Percentiles rank a stretch among this genome's conserved stretches.
Conservation (phyloP, 2,113 vertebrate species). For the Apaloderma vittatum region DNA sequence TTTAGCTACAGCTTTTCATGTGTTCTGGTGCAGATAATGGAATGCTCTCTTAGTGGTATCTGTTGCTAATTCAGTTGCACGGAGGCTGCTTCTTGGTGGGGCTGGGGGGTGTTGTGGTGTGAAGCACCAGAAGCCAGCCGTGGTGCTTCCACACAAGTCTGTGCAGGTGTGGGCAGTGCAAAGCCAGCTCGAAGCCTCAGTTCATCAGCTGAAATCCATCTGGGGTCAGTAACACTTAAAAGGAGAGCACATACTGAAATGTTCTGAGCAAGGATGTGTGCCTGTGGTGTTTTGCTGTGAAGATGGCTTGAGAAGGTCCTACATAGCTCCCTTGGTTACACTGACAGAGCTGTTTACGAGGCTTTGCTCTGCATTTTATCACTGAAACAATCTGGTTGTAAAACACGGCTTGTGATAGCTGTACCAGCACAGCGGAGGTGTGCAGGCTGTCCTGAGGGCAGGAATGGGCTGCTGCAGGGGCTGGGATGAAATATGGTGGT, state of each 20-base stretch:
- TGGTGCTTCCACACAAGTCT: background rate
- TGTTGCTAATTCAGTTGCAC: background rate
- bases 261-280: background rate
- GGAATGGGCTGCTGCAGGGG: background rate
- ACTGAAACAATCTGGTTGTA: background rate
- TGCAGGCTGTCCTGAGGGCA: background rate
- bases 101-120: background rate
- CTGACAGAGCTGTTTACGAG: background rate
- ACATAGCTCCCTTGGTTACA: background rate
- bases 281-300: background rate
- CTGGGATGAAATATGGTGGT: background rate
- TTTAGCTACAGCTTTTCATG: background rate
- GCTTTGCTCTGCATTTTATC: background rate
- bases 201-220: background rate
- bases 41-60: background rate
- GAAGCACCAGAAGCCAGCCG: background rate
- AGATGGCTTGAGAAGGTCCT: rapidly evolving
- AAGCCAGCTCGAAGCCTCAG: background rate
- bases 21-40: background rate
- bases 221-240: background rate
- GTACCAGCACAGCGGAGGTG: background rate
- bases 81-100: background rate
- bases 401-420: background rate
- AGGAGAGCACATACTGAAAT: rapidly evolving
- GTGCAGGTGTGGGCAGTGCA: background rate